phyloP scores from a whole-genome alignment of 2,888 invertebrate genomes.

The Kuschelorhynchus macadamiae region DNA sequence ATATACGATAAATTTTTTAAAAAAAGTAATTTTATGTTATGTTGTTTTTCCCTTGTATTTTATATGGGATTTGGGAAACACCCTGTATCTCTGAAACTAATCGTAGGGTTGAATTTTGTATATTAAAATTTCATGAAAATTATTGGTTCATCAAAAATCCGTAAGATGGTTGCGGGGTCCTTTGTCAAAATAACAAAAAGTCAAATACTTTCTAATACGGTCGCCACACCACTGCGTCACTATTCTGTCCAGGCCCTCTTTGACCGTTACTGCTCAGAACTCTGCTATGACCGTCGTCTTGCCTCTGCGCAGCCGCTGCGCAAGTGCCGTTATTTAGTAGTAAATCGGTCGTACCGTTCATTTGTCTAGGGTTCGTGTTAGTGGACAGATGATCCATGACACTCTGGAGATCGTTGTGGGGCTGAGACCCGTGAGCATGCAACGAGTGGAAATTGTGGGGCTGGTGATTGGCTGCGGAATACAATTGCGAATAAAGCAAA shows the following conservation, averaged over 20 bases:
- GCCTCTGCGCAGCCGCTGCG: conserved; percentile 74
- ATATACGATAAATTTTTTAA: too few species aligned
- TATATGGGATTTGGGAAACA: too few species aligned
- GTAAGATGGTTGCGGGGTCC: too few species aligned
- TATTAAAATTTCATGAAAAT: too few species aligned
- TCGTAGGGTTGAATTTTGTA: too few species aligned
- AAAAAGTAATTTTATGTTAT: too few species aligned
- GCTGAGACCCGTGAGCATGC: conserved; percentile 74
- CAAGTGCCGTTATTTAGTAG: conserved; percentile 74
- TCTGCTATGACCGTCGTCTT: conserved; percentile 69
- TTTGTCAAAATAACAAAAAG: neutral
- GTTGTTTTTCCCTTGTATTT: too few species aligned
- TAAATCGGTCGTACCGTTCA: conserved; percentile 68
- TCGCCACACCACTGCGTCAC: conserved; percentile 81
- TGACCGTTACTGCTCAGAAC: conserved; percentile 67
- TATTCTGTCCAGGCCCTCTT: conserved; percentile 75
- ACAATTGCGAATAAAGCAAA: conserved; percentile 86
- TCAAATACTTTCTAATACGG: conserved; percentile 73
- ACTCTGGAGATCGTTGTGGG: conserved; percentile 78
- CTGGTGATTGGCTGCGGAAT: conserved; percentile 83
- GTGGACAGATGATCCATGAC: conserved; percentile 84
- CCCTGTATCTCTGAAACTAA: too few species aligned
- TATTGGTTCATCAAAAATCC: too few species aligned
- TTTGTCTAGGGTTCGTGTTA: conserved; percentile 62
- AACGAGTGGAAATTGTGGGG: conserved; percentile 82